phyloP scores from a whole-genome alignment of 2,797 vertebrate genomes.

The Falco cherrug region DNA sequence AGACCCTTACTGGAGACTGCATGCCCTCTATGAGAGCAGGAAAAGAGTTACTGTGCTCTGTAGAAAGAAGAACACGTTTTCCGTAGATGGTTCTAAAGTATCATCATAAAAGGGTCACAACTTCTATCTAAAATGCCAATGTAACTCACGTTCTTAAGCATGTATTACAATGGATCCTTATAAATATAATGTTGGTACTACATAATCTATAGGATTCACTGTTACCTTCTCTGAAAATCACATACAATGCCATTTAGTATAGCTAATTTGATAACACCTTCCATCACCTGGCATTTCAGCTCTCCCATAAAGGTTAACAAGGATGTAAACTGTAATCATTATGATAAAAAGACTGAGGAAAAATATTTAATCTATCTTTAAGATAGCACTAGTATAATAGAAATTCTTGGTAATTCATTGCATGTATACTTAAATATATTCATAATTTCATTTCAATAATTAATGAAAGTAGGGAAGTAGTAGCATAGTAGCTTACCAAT shows the following conservation, averaged over 20 bases:
- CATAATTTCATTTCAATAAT: not conserved
- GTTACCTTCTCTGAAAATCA: not conserved
- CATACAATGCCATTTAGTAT: not conserved
- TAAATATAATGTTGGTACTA: not conserved
- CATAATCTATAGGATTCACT: not conserved
- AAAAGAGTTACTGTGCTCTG: not conserved
- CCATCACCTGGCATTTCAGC: not conserved
- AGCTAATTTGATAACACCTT: not conserved
- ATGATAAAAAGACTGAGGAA: not conserved
- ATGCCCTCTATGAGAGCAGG: not conserved
- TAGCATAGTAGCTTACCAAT: not conserved
- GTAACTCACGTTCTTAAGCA: not conserved
- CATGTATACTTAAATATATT: not conserved
- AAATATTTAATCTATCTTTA: not conserved
- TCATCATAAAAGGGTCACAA: conserved; percentile 39
- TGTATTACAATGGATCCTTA: not conserved
- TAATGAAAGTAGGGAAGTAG: not conserved
- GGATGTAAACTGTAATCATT: not conserved
- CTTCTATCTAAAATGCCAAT: conserved; percentile 21
- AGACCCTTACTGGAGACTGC: conserved; percentile 27
- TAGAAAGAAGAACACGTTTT: conserved; percentile 21
- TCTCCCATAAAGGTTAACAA: conserved; percentile 34
- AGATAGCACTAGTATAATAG: not conserved
- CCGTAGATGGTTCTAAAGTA: conserved; percentile 9
- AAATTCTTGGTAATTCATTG: not conserved